Evolutionary conservation across 1,140 invertebrate genomes (phyloP).

Genomic region (Zaprionus vittiger): DNA sequence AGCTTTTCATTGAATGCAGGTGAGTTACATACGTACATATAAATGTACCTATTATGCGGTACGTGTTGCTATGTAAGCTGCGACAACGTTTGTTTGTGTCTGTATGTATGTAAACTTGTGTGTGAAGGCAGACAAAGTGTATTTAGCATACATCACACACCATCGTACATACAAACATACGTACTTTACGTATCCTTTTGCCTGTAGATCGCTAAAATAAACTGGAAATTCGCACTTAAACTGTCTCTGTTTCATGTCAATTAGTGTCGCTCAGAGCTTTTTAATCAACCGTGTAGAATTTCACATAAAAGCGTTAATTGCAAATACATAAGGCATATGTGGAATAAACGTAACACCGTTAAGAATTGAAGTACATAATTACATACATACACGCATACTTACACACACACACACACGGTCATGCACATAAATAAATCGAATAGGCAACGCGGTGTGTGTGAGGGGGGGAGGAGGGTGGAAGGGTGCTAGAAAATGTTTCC

Average conservation of each 20-base stretch:
- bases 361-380: slow-evolving; percentile 68
- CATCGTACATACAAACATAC: neutral
- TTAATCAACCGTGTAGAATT: slow-evolving; percentile 67
- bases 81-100: neutral
- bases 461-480: slow-evolving; percentile 3
- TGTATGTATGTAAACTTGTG: neutral
- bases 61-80: slow-evolving; percentile 42
- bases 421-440: slow-evolving; percentile 30
- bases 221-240: slow-evolving; percentile 42
- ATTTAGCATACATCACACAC: neutral
- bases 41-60: slow-evolving; percentile 27
- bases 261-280: slow-evolving; percentile 57
- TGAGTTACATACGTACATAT: slow-evolving; percentile 25
- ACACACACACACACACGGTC: neutral
- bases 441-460: slow-evolving; percentile 23
- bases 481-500: slow-evolving; percentile 50
- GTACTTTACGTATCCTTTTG: slow-evolving; percentile 9
- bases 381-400: slow-evolving; percentile 24
- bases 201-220: slow-evolving; percentile 13
- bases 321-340: slow-evolving; percentile 53
- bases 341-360: slow-evolving; percentile 53
- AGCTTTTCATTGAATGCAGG: slow-evolving; percentile 52
- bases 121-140: neutral
- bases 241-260: slow-evolving; percentile 48
- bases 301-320: slow-evolving; percentile 68